Conservation (phyloP, 2,888 invertebrate species). For the Pediacus dermestoides region DNA sequence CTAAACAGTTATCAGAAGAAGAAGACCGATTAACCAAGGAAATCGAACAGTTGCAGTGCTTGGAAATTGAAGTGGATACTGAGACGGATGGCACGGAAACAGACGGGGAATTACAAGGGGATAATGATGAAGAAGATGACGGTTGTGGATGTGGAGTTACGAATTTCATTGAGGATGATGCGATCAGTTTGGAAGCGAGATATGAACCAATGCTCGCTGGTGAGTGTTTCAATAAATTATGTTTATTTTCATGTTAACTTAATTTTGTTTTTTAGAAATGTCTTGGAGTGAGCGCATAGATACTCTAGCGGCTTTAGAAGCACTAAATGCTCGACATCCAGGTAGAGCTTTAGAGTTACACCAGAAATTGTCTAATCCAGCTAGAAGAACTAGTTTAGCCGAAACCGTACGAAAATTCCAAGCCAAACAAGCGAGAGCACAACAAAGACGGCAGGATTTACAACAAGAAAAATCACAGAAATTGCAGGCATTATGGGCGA, state of each 20-base stretch:
- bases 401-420: conserved; percentile 78
- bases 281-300: conserved; percentile 85
- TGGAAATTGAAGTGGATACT: conserved; percentile 73
- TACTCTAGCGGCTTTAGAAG: conserved; percentile 72
- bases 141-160: conserved; percentile 17
- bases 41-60: conserved; percentile 69
- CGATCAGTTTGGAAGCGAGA: conserved; percentile 60
- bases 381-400: conserved; percentile 77
- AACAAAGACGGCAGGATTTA: conserved; percentile 77
- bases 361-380: conserved; percentile 89
- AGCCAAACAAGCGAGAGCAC: conserved; percentile 88
- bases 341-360: conserved; percentile 89
- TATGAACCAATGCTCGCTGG: conserved; percentile 69
- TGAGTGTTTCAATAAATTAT: conserved; percentile 19
- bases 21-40: conserved; percentile 73
- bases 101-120: conserved; percentile 60
- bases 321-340: conserved; percentile 81
- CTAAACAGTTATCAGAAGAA: conserved; percentile 64
- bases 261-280: conserved; percentile 53
- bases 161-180: conserved; percentile 32
- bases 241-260: conserved; percentile 5
- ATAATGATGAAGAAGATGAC: conserved; percentile 40
- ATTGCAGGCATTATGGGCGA: conserved; percentile 78
- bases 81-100: conserved; percentile 79
- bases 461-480: conserved; percentile 81